Percentiles rank a stretch among this genome's conserved stretches.
phyloP scores from a whole-genome alignment of 2,888 invertebrate genomes.

The Scaptomyza caliginosa region DNA sequence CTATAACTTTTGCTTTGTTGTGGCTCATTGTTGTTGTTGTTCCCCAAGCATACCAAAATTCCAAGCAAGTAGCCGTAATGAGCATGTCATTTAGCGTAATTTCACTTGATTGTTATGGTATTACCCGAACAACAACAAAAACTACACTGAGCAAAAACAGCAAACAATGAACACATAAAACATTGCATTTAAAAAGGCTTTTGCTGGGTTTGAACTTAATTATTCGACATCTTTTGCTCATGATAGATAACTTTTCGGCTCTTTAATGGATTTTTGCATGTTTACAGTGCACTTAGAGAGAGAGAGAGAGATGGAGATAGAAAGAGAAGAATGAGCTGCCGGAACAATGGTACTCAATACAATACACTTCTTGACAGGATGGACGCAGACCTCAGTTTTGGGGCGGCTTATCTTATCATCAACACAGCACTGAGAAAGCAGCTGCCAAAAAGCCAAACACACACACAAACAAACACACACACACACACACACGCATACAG shows the following conservation, averaged over 20 bases:
- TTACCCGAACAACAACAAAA: constrained; percentile 49
- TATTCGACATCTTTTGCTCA: too few species aligned
- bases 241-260: too few species aligned
- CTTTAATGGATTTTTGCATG: too few species aligned
- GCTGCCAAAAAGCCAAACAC: constrained; percentile 45
- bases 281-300: background rate
- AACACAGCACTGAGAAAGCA: constrained; percentile 2
- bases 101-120: constrained; percentile 75
- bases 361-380: constrained; percentile 42
- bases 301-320: background rate
- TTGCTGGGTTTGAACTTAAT: too few species aligned
- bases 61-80: constrained; percentile 61
- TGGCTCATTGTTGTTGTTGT: constrained; percentile 18
- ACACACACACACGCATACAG: background rate
- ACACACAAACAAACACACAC: constrained; percentile 1
- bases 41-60: constrained; percentile 1
- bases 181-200: too few species aligned
- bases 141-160: background rate
- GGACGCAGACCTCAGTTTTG: constrained; percentile 36
- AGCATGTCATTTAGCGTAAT: constrained; percentile 78
- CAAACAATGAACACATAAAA: background rate
- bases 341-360: constrained; percentile 38
- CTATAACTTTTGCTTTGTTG: constrained; percentile 72
- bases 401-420: constrained; percentile 73
- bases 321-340: background rate